Base-by-base conservation (phyloP, 2,797 vertebrate species). In the Poeciliopsis infans region DNA sequence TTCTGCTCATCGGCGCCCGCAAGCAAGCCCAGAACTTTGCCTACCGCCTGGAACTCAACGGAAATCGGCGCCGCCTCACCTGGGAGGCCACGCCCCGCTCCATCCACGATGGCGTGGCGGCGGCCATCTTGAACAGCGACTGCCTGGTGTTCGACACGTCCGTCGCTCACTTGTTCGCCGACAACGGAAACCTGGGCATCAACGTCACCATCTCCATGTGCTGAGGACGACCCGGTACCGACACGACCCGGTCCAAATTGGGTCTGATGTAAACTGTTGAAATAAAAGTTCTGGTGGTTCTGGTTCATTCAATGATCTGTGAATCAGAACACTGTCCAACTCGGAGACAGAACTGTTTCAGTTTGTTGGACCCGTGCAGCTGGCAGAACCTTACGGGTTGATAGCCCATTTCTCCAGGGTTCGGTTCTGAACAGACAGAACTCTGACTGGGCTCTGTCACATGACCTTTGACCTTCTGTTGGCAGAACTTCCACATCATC, bases 121-220 rank as follows among this genome's bases (percentile, higher is more conserved):
- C 95, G 0, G 96, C 96, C 80, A 96, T 96, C 88, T 93, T 96
- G 94, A 96, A 96, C 93, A 96, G 96, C 73, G 96, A 96, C 93
- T 96, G 96, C 79, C 91, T 96, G 81, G 96, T 96, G 79, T 96
- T 96, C 4, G 96, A 96, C 91, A 95, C 96, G 46, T 95, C 95
- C 77, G 92, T 96, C 20, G 96, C 96, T 3, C 96, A 96, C 71
- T 89, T 96, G 57, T 96, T 96, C 25, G 95, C 96, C 0, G 96
- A 96, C 91, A 96, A 95, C 4, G 96, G 96, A 39, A 96, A 96
- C 90, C 85, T 96, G 86, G 96, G 96, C 36, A 96, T 96, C 89
- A 96, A 96, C 33, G 96, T 96, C 79, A 96, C 96, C 85, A 96
- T 96, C 88, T 96, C 96, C 88, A 96, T 96, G 95, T 96, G 94